phyloP scores from a whole-genome alignment of 2,888 invertebrate genomes.

The Lamellibrachia columna region DNA sequence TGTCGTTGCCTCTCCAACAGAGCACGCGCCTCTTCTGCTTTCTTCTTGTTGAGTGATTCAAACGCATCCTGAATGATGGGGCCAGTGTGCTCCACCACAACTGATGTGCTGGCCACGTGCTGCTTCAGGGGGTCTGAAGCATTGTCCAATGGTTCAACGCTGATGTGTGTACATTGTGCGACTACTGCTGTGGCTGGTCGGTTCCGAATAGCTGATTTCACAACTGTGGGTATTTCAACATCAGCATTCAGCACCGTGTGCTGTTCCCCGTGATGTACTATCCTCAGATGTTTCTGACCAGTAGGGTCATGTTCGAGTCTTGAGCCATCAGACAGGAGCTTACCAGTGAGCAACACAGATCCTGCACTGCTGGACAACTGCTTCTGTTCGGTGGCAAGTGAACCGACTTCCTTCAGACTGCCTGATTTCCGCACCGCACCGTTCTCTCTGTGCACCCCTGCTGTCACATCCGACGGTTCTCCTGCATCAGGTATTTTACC shows the following conservation, averaged over 20 bases:
- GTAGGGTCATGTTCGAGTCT: background rate
- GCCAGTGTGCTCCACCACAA: slow-evolving; percentile 32
- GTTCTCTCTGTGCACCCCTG: background rate
- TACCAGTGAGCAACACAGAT: background rate
- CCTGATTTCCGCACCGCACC: background rate
- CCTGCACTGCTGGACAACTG: background rate
- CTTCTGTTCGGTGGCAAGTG: background rate
- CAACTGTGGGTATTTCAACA: background rate
- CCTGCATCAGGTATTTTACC: background rate
- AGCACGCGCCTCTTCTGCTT: slow-evolving; percentile 21
- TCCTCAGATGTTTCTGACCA: background rate
- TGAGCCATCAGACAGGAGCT: background rate
- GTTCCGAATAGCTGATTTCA: background rate
- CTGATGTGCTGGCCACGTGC: background rate
- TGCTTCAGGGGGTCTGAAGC: background rate
- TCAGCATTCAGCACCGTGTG: background rate
- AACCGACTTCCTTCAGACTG: background rate
- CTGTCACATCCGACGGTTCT: background rate
- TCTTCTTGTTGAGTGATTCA: slow-evolving; percentile 33
- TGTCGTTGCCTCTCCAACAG: background rate
- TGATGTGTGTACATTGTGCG: background rate
- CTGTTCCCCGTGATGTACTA: background rate
- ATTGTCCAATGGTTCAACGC: background rate
- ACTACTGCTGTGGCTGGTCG: background rate
- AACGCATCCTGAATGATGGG: slow-evolving; percentile 41